These are phyloP conservation scores for Mycogona germanica DNA, from an alignment of 2,888 invertebrate genomes.

Conservation along the genomic window DNA sequence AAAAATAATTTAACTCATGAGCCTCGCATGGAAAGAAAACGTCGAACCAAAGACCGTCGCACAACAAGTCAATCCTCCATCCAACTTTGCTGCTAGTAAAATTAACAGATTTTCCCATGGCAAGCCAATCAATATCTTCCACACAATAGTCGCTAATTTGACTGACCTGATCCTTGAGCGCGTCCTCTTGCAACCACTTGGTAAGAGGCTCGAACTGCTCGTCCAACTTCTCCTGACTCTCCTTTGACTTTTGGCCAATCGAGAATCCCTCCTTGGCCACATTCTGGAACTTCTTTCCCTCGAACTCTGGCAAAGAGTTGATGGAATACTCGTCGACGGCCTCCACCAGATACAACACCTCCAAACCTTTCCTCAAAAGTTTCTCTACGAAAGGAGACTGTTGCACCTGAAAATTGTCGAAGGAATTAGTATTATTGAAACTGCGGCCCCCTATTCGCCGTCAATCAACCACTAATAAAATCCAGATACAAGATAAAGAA, in stretches of 20 bases:
- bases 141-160: neutral
- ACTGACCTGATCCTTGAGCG: constrained; percentile 58
- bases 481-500: neutral
- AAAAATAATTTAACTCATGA: no score
- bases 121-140: neutral
- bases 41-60: no score
- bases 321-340: constrained; percentile 98
- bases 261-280: constrained; percentile 96
- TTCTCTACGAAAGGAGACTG: constrained; percentile 93
- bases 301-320: constrained; percentile 91
- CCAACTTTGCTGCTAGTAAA: neutral
- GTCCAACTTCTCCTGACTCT: constrained; percentile 60
- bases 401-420: constrained; percentile 52
- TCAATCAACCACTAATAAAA: neutral
- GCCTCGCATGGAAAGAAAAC: no score
- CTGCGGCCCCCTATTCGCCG: neutral
- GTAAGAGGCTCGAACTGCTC: constrained; percentile 75
- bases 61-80: neutral
- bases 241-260: constrained; percentile 61
- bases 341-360: constrained; percentile 87
- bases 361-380: constrained; percentile 81
- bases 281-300: constrained; percentile 98
- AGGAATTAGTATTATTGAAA: constrained; percentile 12
- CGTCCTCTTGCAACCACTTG: constrained; percentile 74
- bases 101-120: no score